A percentile compares a stretch with the other conserved stretches of the same genome.
phyloP scores from a whole-genome alignment of 2,113 vertebrate species.

The Canis aureus region DNA sequence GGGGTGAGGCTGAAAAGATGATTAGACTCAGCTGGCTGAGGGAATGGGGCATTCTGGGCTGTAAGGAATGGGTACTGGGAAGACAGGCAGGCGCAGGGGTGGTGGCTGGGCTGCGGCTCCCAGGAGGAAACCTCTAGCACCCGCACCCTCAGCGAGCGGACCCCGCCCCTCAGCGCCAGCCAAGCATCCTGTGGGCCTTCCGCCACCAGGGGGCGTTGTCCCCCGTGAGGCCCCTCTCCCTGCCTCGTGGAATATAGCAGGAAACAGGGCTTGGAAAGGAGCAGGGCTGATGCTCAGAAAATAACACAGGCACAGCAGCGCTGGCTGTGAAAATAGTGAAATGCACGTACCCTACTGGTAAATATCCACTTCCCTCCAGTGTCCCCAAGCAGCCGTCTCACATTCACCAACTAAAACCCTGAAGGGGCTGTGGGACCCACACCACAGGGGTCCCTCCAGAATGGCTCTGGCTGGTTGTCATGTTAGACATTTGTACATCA shows the following conservation, averaged over 20 bases:
- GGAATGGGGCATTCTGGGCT: neutral
- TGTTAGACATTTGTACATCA: neutral
- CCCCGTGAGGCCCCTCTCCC: neutral
- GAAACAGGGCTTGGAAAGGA: neutral
- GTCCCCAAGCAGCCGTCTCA: neutral
- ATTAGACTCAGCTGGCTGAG: neutral
- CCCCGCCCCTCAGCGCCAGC: neutral
- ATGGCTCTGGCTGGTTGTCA: neutral
- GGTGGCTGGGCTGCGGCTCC: too few relatives aligned
- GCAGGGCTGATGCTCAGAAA: neutral
- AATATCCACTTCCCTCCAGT: neutral
- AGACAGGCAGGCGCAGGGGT: neutral
- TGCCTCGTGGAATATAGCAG: neutral
- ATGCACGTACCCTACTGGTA: neutral
- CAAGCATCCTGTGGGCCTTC: neutral
- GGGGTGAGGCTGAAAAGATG: neutral
- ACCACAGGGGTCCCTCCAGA: neutral
- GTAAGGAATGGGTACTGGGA: neutral
- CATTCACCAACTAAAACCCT: neutral
- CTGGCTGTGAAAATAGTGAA: neutral
- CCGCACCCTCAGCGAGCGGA: neutral
- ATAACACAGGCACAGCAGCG: neutral
- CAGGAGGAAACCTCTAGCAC: neutral
- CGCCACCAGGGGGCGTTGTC: conserved; percentile 50
- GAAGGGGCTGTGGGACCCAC: neutral